These are phyloP conservation scores for Engraulis encrasicolus DNA, from an alignment of 2,113 vertebrate genomes.

Conservation along the genomic window DNA sequence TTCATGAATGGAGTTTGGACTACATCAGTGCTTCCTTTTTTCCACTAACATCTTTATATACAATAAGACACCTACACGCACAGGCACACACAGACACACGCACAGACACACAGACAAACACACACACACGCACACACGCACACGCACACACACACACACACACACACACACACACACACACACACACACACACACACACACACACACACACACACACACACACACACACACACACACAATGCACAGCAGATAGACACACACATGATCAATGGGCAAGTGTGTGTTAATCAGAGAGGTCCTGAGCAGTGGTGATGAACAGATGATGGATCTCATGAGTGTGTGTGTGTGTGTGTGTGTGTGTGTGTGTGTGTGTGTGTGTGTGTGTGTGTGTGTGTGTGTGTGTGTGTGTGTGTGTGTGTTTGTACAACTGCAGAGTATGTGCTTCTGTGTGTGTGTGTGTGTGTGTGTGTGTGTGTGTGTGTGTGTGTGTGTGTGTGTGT, in stretches of 20 bases:
- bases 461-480: no score
- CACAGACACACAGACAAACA: no score
- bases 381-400: background rate
- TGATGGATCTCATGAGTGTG: no score
- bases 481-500: no score
- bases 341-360: background rate
- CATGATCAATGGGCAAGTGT: no score
- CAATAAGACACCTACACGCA: no score
- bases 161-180: background rate
- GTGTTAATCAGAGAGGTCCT: background rate
- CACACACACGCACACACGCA: background rate
- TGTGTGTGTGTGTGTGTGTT: background rate
- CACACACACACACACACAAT: background rate
- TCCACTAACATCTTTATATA: no score
- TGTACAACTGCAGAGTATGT: no score
- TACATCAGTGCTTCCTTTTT: no score
- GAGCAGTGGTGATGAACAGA: background rate
- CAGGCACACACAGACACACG: no score
- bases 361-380: background rate
- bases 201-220: constrained; percentile 1
- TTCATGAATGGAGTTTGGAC: no score
- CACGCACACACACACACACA: background rate
- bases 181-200: background rate
- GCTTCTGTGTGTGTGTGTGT: no score
- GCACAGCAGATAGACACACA: background rate